A percentile compares a stretch with the other conserved stretches of the same genome.
Conservation (phyloP, 2,113 vertebrate species). For the Ibidorhyncha struthersii region DNA sequence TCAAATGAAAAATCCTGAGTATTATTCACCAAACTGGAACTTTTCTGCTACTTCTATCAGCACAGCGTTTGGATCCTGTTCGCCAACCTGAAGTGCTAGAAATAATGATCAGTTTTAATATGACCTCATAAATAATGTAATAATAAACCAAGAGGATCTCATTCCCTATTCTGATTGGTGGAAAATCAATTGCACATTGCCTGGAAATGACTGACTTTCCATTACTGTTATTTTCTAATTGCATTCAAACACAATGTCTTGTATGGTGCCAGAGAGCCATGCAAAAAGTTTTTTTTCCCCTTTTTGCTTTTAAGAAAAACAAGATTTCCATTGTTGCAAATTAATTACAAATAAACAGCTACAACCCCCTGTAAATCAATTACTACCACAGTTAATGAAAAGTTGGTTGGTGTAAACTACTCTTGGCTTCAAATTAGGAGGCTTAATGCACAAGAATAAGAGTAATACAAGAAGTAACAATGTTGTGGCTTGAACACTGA, state of each 20-base stretch:
- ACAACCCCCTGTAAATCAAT: conserved; percentile 56
- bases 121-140: conserved; percentile 80
- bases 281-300: conserved; percentile 31
- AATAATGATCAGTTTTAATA: conserved; percentile 79
- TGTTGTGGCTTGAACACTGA: conserved; percentile 30
- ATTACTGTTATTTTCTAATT: conserved; percentile 80
- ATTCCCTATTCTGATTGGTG: conserved; percentile 81
- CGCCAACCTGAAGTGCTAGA: conserved; percentile 70
- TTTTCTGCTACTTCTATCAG: conserved; percentile 14
- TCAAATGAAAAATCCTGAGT: conserved; percentile 32
- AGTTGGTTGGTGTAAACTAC: conserved; percentile 41
- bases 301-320: conserved; percentile 67
- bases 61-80: conserved; percentile 40
- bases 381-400: conserved; percentile 50
- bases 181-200: conserved; percentile 81
- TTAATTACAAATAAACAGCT: conserved; percentile 68
- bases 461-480: conserved; percentile 47
- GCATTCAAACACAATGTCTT: conserved; percentile 70
- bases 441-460: conserved; percentile 61
- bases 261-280: conserved; percentile 53
- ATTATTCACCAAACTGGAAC: conserved; percentile 12
- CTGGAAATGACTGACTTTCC: conserved; percentile 80
- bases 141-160: conserved; percentile 77
- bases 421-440: conserved; percentile 58
- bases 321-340: conserved; percentile 69